Evolutionary conservation across 2,888 invertebrate genomes (phyloP).

Genomic region (Andrena bucephala): DNA sequence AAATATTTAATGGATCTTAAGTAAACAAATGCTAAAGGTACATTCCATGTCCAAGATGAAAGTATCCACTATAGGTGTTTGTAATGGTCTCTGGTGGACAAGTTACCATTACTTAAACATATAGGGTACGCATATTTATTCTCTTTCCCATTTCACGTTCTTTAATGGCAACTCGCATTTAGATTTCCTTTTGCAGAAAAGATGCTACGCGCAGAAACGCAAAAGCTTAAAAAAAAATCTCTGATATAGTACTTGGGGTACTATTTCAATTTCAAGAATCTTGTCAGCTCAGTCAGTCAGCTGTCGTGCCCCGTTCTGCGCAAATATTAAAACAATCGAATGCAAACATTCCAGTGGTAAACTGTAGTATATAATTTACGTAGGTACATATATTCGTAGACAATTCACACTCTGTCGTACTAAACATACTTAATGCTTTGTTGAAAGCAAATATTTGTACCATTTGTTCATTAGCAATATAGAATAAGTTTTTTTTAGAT

Average conservation of each 20-base stretch:
- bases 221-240: conserved; percentile 18
- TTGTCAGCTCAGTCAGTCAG: conserved; percentile 6
- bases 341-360: conserved; percentile 45
- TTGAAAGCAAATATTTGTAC: conserved; percentile 47
- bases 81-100: conserved; percentile 75
- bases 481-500: conserved; percentile 39
- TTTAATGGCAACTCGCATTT: conserved; percentile 28
- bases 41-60: conserved; percentile 3
- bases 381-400: conserved; percentile 13
- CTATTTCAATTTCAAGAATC: conserved; percentile 10
- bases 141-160: conserved; percentile 30
- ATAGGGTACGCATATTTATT: conserved; percentile 45
- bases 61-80: conserved; percentile 67
- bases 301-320: conserved; percentile 8
- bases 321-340: conserved; percentile 31
- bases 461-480: conserved; percentile 42
- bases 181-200: conserved; percentile 31
- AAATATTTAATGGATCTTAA: conserved; percentile 33
- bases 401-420: conserved; percentile 29
- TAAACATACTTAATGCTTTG: conserved; percentile 59
- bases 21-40: conserved; percentile 29
- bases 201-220: conserved; percentile 3
- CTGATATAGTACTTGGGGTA: conserved; percentile 9
- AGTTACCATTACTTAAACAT: conserved; percentile 70
- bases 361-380: conserved; percentile 19